Conservation (phyloP, 1,140 invertebrate genomes). For the Drosophila sechellia region DNA sequence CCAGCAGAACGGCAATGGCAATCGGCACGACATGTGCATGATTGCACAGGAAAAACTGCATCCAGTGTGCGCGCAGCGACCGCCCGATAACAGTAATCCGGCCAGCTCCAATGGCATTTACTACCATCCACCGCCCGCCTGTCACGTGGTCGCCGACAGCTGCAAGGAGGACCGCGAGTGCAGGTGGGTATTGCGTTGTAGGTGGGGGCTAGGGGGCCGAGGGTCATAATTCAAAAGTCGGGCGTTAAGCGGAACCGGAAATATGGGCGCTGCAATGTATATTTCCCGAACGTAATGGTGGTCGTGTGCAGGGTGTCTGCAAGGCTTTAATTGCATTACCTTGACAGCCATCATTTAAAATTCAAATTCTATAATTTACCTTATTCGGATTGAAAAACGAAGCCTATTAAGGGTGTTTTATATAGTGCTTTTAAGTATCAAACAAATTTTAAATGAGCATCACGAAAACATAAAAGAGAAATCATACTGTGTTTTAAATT, state of each 20-base stretch:
- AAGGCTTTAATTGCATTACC: background rate
- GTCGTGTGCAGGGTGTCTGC: background rate
- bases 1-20: slow-evolving; percentile 57
- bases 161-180: slow-evolving; percentile 91
- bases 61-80: slow-evolving; percentile 92
- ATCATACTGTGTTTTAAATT: too few relatives aligned
- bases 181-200: slow-evolving; percentile 86
- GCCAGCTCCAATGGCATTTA: slow-evolving; percentile 81
- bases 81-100: slow-evolving; percentile 87
- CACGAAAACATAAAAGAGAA: too few relatives aligned
- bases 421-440: too few relatives aligned
- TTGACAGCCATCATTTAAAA: background rate
- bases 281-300: slow-evolving; percentile 20
- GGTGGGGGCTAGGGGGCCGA: slow-evolving; percentile 31
- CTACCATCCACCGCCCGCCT: slow-evolving; percentile 89
- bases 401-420: too few relatives aligned
- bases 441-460: too few relatives aligned
- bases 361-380: too few relatives aligned
- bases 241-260: slow-evolving; percentile 59
- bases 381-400: too few relatives aligned
- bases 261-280: slow-evolving; percentile 62
- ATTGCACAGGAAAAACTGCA: slow-evolving; percentile 94
- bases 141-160: slow-evolving; percentile 91
- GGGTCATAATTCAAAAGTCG: slow-evolving; percentile 69
- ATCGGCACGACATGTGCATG: slow-evolving; percentile 93